These are phyloP conservation scores for Acinonyx jubatus DNA, from an alignment of 2,113 vertebrate genomes.

Conservation along the genomic window DNA sequence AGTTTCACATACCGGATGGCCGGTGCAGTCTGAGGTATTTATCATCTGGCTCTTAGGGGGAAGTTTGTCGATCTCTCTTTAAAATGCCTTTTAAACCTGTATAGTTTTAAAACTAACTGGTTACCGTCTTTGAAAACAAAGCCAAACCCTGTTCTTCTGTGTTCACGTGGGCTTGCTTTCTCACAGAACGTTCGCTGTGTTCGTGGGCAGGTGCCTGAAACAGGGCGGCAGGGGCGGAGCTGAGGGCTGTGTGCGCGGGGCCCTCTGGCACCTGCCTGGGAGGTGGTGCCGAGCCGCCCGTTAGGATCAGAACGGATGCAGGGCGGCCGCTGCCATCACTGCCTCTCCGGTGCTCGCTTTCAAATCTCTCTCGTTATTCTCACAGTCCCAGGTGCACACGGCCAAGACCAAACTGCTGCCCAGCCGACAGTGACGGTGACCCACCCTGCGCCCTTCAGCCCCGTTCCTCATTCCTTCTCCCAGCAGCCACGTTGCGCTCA, in stretches of 20 bases:
- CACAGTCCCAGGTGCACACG: fast-evolving
- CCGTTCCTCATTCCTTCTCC: fast-evolving
- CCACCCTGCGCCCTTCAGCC: neutral
- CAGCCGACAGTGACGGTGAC: fast-evolving
- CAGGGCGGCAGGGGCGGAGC: neutral
- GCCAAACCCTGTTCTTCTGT: neutral
- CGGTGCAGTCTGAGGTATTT: fast-evolving
- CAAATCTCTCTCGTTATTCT: neutral
- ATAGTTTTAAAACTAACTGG: neutral
- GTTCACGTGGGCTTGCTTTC: neutral
- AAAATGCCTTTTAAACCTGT: neutral
- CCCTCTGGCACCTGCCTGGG: fast-evolving
- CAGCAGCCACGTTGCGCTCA: neutral
- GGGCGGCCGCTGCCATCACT: fast-evolving
- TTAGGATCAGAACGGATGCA: neutral
- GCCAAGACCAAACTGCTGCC: fast-evolving
- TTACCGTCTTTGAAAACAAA: neutral
- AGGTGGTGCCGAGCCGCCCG: fast-evolving
- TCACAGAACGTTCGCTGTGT: fast-evolving
- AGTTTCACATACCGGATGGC: fast-evolving
- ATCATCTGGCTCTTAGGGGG: fast-evolving
- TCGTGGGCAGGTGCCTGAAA: neutral
- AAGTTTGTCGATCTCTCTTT: fast-evolving
- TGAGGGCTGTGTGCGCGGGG: fast-evolving
- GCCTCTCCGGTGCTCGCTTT: neutral